These are phyloP conservation scores for Pocillopora verrucosa DNA, from an alignment of 64 coral and sea anemone species.

Conservation along the genomic window DNA sequence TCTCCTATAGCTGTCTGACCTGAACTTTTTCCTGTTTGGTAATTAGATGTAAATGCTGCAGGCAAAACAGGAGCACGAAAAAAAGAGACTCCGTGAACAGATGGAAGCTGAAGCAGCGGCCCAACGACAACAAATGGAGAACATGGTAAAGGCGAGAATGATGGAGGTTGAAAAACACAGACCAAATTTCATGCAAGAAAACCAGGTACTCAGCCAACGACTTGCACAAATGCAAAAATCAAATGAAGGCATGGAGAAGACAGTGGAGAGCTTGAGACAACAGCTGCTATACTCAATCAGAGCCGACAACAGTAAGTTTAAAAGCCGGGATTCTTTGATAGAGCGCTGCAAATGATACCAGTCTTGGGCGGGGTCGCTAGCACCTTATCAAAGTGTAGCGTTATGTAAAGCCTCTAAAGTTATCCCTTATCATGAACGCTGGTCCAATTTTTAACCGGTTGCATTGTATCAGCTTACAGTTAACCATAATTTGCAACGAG, in stretches of 20 bases:
- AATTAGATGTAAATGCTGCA: conserved; percentile 42
- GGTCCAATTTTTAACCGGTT: no score
- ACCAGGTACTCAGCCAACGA: conserved; percentile 34
- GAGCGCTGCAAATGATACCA: no score
- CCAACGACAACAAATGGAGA: conserved; percentile 61
- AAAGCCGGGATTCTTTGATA: no score
- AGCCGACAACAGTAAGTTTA: neutral
- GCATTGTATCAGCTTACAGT: no score
- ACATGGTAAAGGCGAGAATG: conserved; percentile 70
- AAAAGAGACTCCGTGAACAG: conserved; percentile 39
- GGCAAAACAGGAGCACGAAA: conserved; percentile 49
- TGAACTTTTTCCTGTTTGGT: neutral
- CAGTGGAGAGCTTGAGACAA: neutral
- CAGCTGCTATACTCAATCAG: neutral
- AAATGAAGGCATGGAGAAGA: neutral
- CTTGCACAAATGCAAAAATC: conserved; percentile 31
- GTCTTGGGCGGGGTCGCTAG: no score
- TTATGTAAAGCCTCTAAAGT: no score
- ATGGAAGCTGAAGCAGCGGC: conserved; percentile 45
- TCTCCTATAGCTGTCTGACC: no score
- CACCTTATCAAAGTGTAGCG: no score
- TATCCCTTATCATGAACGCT: no score
- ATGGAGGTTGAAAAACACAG: conserved; percentile 17
- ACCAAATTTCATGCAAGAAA: conserved; percentile 24
- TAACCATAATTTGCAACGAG: no score